Evolutionary conservation across 1,140 invertebrate species (phyloP).

Genomic region (Drosophila pruinosa): DNA sequence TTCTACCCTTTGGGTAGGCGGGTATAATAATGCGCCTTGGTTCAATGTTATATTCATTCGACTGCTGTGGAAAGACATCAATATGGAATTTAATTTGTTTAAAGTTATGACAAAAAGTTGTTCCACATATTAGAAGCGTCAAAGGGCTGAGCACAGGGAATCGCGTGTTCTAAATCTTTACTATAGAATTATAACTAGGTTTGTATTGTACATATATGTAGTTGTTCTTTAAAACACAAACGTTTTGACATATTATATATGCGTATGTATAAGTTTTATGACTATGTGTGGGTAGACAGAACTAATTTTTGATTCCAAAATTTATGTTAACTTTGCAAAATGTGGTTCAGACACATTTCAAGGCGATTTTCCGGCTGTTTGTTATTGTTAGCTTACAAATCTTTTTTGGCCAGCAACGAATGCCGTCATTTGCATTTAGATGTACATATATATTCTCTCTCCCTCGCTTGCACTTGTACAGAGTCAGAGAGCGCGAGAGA

Average conservation of each 20-base stretch:
- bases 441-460: background rate
- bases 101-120: too few species aligned
- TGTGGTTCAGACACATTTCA: constrained; percentile 75
- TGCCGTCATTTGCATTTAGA: constrained; percentile 42
- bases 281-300: constrained; percentile 41
- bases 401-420: constrained; percentile 36
- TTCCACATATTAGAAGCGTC: too few species aligned
- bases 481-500: background rate
- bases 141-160: too few species aligned
- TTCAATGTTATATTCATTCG: too few species aligned
- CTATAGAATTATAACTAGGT: too few species aligned
- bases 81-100: too few species aligned
- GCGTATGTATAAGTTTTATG: constrained; percentile 3
- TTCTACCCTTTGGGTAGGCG: too few species aligned
- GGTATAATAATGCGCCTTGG: too few species aligned
- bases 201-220: background rate
- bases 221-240: too few species aligned
- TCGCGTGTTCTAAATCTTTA: too few species aligned
- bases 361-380: constrained; percentile 64
- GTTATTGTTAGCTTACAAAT: constrained; percentile 37
- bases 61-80: too few species aligned
- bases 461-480: constrained; percentile 1
- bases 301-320: constrained; percentile 52
- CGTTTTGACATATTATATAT: constrained; percentile 25
- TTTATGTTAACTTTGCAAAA: constrained; percentile 54